Evolutionary conservation across 2,888 invertebrate genomes (phyloP).

Genomic region (Agrypnus murinus): DNA sequence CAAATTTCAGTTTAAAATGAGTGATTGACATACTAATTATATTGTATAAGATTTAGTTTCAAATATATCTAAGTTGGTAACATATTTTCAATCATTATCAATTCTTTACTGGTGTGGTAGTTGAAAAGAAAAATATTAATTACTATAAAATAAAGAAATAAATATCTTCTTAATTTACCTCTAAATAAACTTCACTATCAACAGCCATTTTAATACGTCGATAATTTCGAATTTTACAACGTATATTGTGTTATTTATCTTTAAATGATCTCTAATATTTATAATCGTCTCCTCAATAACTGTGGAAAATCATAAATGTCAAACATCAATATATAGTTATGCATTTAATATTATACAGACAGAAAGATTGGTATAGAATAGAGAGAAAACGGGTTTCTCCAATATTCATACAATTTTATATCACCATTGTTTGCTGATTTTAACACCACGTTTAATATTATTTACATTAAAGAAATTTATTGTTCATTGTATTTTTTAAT

Average conservation of each 20-base stretch:
- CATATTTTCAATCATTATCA: too few species aligned
- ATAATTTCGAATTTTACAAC: conserved; percentile 1
- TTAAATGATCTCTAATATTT: conserved; percentile 16
- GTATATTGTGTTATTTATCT: not conserved
- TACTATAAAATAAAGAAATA: too few species aligned
- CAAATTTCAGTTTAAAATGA: too few species aligned
- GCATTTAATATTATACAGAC: conserved; percentile 24
- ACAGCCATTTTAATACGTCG: too few species aligned
- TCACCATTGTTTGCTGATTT: conserved; percentile 41
- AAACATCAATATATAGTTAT: conserved; percentile 36
- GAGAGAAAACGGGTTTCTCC: conserved; percentile 38
- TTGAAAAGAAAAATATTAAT: too few species aligned
- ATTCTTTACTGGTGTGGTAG: too few species aligned
- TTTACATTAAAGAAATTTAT: conserved; percentile 48
- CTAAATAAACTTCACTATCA: too few species aligned
- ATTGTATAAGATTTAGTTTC: too few species aligned
- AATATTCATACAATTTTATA: conserved; percentile 46
- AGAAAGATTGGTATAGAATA: conserved; percentile 30
- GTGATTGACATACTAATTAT: too few species aligned
- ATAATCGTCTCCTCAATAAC: conserved; percentile 28
- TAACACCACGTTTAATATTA: conserved; percentile 39
- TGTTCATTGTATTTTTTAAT: conserved; percentile 47
- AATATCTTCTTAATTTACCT: too few species aligned
- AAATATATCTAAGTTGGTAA: too few species aligned
- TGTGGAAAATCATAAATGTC: conserved; percentile 45